A percentile compares a stretch with the other conserved stretches of the same genome.
Conservation (phyloP, 2,113 vertebrate species). For the Passer montanus region DNA sequence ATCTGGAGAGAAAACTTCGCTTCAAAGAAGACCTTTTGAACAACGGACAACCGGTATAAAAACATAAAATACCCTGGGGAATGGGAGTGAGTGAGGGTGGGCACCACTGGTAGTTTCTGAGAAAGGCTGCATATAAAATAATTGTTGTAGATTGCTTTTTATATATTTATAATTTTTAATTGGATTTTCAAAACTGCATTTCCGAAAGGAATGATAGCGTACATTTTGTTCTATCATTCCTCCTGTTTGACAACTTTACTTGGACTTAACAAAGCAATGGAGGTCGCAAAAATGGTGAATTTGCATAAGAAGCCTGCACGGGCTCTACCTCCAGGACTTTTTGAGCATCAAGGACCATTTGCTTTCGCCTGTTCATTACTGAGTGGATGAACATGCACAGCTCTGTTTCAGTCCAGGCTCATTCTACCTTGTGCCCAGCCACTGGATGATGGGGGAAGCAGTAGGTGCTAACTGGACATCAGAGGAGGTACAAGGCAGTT, state of each 20-base stretch:
- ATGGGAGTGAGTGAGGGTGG: not conserved
- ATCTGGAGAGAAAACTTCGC: conserved; percentile 95
- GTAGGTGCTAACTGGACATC: not conserved
- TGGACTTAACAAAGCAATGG: not conserved
- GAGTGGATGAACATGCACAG: not conserved
- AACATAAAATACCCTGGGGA: not conserved
- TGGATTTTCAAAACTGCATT: not conserved
- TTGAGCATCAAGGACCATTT: not conserved
- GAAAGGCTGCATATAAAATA: not conserved
- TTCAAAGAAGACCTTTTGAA: conserved; percentile 96
- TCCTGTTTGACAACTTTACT: not conserved
- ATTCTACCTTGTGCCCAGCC: not conserved
- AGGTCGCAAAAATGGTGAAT: not conserved
- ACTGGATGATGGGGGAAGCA: not conserved
- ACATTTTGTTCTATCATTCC: not conserved
- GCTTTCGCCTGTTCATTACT: not conserved
- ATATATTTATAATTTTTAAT: not conserved
- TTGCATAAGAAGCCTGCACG: not conserved
- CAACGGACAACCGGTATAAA: conserved; percentile 88
- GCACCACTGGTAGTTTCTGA: not conserved
- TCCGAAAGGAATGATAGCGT: not conserved
- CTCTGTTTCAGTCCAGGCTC: not conserved
- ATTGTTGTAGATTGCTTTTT: not conserved
- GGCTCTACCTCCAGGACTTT: not conserved
- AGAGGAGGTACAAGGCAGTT: not conserved